Evolutionary conservation across 92 coral and sea anemone genomes (phyloP).

Genomic region (Nematostella vectensis): DNA sequence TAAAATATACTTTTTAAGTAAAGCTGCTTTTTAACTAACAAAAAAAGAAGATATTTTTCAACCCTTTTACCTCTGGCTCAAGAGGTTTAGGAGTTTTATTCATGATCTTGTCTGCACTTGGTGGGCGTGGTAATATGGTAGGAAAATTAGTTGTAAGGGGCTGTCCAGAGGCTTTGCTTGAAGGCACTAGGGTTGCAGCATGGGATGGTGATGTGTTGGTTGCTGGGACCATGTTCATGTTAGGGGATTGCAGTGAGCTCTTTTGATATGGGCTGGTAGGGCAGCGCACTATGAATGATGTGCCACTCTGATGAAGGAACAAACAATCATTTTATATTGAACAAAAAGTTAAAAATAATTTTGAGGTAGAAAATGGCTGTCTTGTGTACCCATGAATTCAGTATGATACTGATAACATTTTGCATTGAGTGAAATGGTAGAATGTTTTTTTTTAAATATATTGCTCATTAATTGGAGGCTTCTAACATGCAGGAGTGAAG

Average conservation of each 20-base stretch:
- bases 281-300: slow-evolving; percentile 10
- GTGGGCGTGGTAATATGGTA: slow-evolving; percentile 32
- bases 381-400: too few relatives aligned
- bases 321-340: neutral
- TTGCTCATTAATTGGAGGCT: too few relatives aligned
- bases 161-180: slow-evolving; percentile 8
- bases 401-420: too few relatives aligned
- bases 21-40: too few relatives aligned
- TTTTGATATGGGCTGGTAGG: slow-evolving; percentile 18
- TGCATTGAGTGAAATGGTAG: too few relatives aligned
- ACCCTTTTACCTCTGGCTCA: slow-evolving; percentile 9
- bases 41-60: too few relatives aligned
- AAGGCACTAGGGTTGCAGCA: neutral
- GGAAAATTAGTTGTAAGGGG: slow-evolving; percentile 20
- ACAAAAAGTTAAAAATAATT: too few relatives aligned
- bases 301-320: slow-evolving; percentile 3
- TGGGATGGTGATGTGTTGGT: neutral
- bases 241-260: slow-evolving; percentile 4
- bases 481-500: too few relatives aligned
- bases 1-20: too few relatives aligned
- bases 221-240: neutral
- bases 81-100: neutral
- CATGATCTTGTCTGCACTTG: neutral
- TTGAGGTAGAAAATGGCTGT: too few relatives aligned
- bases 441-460: too few relatives aligned